Evolutionary conservation across 53 echinoderm and acorn worm genomes (phyloP), one percentile per base, ranked within the genome.

Genomic region (Arbacia lixula): DNA sequence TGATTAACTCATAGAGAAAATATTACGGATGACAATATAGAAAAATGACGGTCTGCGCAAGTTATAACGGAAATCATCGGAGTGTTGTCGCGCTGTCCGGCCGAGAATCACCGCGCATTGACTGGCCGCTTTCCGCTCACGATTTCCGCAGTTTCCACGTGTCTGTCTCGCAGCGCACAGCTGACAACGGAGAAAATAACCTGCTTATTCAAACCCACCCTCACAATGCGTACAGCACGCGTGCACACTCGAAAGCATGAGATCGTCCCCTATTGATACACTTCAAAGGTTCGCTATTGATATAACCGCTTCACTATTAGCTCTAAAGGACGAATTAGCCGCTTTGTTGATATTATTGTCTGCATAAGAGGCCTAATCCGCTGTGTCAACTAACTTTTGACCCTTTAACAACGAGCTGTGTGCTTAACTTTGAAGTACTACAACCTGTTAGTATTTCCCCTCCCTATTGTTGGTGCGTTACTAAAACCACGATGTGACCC

Each of bases 381-480:
- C 10, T 33, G n/a, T 81, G 82, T 81, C 26, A 81, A 81, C 82
- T 81, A 81, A 81, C 82, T 81, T 81, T 81, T 81, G 82, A 81
- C 82, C 82, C 50, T 33, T 34, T 30, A 22, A 81, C 82, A 81
- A 81, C 29, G 63, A 63, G 1, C 25, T 30, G 82, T 46, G 82
- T 81, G 41, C 49, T 81, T 46, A 54, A 64, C 9, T 49, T 14
- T 76, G 12, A 61, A 81, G 43, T 31, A 64, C 20, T 37, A 63
- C 64, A 81, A 64, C 63, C 82, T 81, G 82, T 33, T 32, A 2
- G 3, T 68, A 39, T 46, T n/a, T n/a, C n/a, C n/a, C n/a, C n/a
- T n/a, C n/a, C n/a, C n/a, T n/a, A n/a, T n/a, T n/a, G n/a, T n/a
- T n/a, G n/a, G n/a, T n/a, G n/a, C n/a, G n/a, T n/a, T n/a, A n/a